These are phyloP conservation scores for Heteronetta atricapilla DNA, from an alignment of 2,113 vertebrate genomes.

Conservation along the genomic window DNA sequence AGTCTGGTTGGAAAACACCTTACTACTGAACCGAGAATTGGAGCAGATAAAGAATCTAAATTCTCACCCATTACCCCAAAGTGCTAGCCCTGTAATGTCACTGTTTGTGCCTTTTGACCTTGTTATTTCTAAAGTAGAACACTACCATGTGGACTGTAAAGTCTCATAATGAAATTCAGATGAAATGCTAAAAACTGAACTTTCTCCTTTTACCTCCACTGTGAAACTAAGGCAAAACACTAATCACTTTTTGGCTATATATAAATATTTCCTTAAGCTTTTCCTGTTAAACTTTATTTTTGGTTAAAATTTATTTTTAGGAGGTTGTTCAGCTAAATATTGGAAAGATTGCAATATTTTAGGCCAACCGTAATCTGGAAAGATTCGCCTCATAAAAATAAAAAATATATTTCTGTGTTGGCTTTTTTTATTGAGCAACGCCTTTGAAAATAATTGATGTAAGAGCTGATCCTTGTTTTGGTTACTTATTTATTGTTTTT, in stretches of 20 bases:
- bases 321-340: not conserved
- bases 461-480: not conserved
- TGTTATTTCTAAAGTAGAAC: not conserved
- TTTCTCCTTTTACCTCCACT: not conserved
- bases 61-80: not conserved
- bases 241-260: not conserved
- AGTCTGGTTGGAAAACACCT: not conserved
- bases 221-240: not conserved
- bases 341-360: not conserved
- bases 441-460: not conserved
- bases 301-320: not conserved
- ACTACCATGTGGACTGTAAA: not conserved
- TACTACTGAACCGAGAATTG: not conserved
- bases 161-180: not conserved
- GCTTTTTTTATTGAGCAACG: not conserved
- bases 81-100: not conserved
- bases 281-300: not conserved
- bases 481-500: too few relatives aligned
- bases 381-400: not conserved
- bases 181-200: not conserved
- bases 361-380: not conserved
- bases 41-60: not conserved
- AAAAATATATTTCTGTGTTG: not conserved
- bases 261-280: not conserved
- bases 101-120: rapidly evolving